Conservation (phyloP, 2,888 invertebrate species). For the Campoletis raptor region DNA sequence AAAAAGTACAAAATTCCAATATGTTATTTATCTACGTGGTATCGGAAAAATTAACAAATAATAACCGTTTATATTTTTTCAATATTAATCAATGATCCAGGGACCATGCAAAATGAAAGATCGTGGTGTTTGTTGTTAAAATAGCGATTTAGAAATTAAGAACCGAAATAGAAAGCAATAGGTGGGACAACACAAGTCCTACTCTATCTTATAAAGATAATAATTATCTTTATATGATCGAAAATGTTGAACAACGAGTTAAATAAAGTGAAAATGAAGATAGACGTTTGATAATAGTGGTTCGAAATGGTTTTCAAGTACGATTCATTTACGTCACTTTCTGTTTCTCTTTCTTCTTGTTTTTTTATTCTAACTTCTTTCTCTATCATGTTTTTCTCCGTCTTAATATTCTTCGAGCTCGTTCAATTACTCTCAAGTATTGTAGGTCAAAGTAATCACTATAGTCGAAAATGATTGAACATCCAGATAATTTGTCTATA, state of each 20-base stretch:
- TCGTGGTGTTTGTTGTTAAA: too few relatives aligned
- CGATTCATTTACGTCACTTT: not conserved
- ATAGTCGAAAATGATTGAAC: constrained; percentile 35
- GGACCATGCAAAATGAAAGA: too few relatives aligned
- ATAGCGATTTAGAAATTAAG: too few relatives aligned
- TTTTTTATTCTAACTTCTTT: not conserved
- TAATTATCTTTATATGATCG: not conserved
- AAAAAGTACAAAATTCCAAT: too few relatives aligned
- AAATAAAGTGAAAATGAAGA: not conserved
- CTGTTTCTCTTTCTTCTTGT: constrained; percentile 6
- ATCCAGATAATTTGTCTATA: not conserved
- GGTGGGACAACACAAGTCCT: not conserved
- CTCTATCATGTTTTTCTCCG: not conserved
- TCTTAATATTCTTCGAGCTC: not conserved
- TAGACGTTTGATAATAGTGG: constrained; percentile 24
- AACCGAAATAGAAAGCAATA: too few relatives aligned
- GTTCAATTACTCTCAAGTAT: constrained; percentile 37
- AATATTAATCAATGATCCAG: too few relatives aligned
- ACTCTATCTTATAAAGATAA: not conserved
- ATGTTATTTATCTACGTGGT: too few relatives aligned
- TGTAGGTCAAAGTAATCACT: constrained; percentile 46
- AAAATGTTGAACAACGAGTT: not conserved
- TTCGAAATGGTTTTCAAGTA: not conserved
- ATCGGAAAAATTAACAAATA: too few relatives aligned
- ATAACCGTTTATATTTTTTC: too few relatives aligned